A percentile compares a stretch with the other conserved stretches of the same genome.
Conservation (phyloP, 1,140 invertebrate genomes). For the Holcopasites calliopsidis region DNA sequence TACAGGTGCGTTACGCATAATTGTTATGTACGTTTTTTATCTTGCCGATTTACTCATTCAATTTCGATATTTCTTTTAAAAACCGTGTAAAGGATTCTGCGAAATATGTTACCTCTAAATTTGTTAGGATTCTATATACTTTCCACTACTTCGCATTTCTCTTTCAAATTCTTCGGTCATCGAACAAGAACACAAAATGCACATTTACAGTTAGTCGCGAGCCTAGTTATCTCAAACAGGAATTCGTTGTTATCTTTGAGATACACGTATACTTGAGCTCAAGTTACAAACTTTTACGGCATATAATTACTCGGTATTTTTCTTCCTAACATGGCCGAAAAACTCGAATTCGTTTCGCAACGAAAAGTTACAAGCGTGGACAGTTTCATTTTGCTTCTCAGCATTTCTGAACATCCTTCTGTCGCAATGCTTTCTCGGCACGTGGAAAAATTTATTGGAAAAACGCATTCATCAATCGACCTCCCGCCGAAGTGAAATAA, state of each 20-base stretch:
- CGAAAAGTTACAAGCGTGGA: no score
- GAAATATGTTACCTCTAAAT: no score
- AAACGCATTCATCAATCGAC: constrained; percentile 27
- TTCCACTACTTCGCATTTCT: not conserved
- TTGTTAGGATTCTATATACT: not conserved
- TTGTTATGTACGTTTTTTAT: constrained; percentile 16
- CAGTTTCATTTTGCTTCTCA: no score
- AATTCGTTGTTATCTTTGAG: constrained; percentile 57
- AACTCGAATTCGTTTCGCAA: not conserved
- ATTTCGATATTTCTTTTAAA: no score
- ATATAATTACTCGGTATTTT: constrained; percentile 5
- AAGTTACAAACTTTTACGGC: constrained; percentile 19
- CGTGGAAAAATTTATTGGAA: not conserved
- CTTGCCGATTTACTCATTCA: not conserved
- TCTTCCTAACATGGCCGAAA: not conserved
- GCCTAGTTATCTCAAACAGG: constrained; percentile 42
- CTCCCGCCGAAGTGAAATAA: constrained; percentile 47
- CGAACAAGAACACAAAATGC: constrained; percentile 10
- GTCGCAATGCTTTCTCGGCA: no score
- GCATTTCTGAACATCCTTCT: no score
- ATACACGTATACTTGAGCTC: constrained; percentile 51
- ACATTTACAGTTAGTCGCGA: constrained; percentile 20
- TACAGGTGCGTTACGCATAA: constrained; percentile 14
- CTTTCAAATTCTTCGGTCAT: not conserved
- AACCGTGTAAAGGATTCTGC: no score